Evolutionary conservation across 2,113 vertebrate species (phyloP).

Genomic region (Sorex fumeus): DNA sequence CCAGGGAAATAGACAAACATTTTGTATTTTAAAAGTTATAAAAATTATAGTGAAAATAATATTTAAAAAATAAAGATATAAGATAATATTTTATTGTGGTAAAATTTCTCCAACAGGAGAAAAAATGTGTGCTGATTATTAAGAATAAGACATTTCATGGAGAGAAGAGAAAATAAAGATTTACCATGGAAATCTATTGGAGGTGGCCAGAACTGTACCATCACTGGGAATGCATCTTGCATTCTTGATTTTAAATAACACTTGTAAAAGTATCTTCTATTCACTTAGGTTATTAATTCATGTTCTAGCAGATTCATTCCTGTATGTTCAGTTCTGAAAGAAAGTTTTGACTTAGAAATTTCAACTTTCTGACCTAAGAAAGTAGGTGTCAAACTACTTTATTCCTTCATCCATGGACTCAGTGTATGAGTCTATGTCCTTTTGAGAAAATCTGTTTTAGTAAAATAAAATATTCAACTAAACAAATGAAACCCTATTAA

Average conservation of each 20-base stretch:
- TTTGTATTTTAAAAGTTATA: not conserved
- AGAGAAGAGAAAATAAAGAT: slow-evolving; percentile 14
- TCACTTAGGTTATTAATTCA: slow-evolving; percentile 65
- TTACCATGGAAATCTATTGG: not conserved
- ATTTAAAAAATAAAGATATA: slow-evolving; percentile 6
- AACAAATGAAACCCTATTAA: not conserved
- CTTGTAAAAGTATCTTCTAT: not conserved
- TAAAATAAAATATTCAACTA: not conserved
- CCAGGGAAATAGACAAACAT: not conserved
- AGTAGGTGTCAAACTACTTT: not conserved
- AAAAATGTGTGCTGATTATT: not conserved
- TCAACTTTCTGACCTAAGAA: not conserved
- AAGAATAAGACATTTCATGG: not conserved
- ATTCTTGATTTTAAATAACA: slow-evolving; percentile 53
- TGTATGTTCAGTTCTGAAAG: not conserved
- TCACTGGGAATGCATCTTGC: not conserved
- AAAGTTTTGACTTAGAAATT: slow-evolving; percentile 14
- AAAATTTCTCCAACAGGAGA: not conserved
- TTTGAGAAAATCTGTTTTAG: not conserved
- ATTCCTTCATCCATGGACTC: not conserved
- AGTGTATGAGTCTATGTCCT: not conserved
- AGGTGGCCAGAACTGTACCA: not conserved
- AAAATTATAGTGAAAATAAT: not conserved
- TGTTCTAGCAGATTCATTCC: slow-evolving; percentile 47
- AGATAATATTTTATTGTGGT: not conserved